A percentile compares a stretch with the other conserved stretches of the same genome.
Conservation (phyloP, 2,888 invertebrate genomes). For the Ormyrus pomaceus region DNA sequence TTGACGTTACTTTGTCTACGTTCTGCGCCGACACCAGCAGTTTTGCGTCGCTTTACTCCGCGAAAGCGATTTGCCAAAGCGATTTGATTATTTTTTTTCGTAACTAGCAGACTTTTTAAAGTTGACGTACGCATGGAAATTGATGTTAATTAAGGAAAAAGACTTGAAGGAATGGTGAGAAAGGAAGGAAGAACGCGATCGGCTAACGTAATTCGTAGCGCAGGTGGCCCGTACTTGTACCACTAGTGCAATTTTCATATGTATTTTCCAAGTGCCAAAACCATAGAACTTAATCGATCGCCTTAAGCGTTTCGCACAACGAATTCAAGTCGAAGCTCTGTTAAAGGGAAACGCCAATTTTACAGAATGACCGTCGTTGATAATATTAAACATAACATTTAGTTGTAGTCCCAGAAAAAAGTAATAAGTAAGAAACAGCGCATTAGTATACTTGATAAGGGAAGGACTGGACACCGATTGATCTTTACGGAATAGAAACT, state of each 20-base stretch:
- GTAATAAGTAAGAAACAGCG: conserved; percentile 54
- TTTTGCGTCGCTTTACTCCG: conserved; percentile 72
- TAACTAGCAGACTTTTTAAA: conserved; percentile 26
- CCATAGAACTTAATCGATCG: conserved; percentile 66
- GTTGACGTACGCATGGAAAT: background rate
- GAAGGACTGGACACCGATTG: conserved; percentile 58
- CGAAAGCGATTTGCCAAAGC: conserved; percentile 73
- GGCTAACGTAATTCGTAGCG: conserved; percentile 52
- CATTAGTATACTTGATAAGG: conserved; percentile 57
- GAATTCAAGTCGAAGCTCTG: conserved; percentile 55
- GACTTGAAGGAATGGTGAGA: conserved; percentile 32
- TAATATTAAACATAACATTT: conserved; percentile 54
- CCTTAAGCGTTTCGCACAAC: conserved; percentile 61
- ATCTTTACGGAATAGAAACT: conserved; percentile 54
- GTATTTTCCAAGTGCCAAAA: conserved; percentile 74
- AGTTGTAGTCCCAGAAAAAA: conserved; percentile 60
- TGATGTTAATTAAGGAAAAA: background rate
- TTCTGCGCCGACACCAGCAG: conserved; percentile 57
- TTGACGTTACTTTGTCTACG: conserved; percentile 21
- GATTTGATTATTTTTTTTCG: conserved; percentile 21
- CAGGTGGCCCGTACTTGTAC: conserved; percentile 53
- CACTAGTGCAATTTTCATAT: conserved; percentile 59
- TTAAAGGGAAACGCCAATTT: conserved; percentile 48
- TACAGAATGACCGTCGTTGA: conserved; percentile 50
- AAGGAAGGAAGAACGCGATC: conserved; percentile 42